phyloP scores from a whole-genome alignment of 2,888 invertebrate species.

The Agrotis segetum region DNA sequence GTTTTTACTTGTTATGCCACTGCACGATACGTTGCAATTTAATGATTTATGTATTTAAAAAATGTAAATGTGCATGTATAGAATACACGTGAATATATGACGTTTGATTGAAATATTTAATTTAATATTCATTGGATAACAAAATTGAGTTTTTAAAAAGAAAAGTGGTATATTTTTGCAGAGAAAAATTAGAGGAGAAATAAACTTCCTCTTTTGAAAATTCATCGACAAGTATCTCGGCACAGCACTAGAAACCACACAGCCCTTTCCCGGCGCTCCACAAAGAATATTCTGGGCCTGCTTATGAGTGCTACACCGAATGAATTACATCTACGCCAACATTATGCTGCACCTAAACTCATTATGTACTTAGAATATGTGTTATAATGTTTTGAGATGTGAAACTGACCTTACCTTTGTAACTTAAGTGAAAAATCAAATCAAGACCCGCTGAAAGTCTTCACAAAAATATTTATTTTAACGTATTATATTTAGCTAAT shows the following conservation, averaged over 20 bases:
- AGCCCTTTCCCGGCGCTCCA: constrained; percentile 61
- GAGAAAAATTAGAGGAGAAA: not conserved
- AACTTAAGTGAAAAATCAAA: constrained; percentile 58
- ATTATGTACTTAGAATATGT: constrained; percentile 55
- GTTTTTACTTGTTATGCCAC: not conserved
- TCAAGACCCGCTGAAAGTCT: constrained; percentile 22
- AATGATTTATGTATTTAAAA: constrained; percentile 4
- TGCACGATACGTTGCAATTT: not conserved
- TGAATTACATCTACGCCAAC: constrained; percentile 62
- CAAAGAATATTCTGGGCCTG: constrained; percentile 69
- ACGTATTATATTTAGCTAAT: not conserved
- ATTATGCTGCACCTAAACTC: constrained; percentile 55
- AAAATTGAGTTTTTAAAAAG: too few species aligned
- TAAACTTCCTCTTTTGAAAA: not conserved
- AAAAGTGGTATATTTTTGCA: not conserved
- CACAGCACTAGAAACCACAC: constrained; percentile 62
- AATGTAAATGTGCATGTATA: not conserved
- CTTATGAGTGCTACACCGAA: constrained; percentile 64
- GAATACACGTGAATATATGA: not conserved
- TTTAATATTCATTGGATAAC: too few species aligned
- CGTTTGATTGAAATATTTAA: not conserved
- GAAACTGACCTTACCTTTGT: constrained; percentile 44
- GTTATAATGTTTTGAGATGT: constrained; percentile 45
- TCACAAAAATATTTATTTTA: constrained; percentile 7
- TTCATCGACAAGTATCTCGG: constrained; percentile 33